phyloP scores from a whole-genome alignment of 2,888 invertebrate species.

The Coelopa pilipes region DNA sequence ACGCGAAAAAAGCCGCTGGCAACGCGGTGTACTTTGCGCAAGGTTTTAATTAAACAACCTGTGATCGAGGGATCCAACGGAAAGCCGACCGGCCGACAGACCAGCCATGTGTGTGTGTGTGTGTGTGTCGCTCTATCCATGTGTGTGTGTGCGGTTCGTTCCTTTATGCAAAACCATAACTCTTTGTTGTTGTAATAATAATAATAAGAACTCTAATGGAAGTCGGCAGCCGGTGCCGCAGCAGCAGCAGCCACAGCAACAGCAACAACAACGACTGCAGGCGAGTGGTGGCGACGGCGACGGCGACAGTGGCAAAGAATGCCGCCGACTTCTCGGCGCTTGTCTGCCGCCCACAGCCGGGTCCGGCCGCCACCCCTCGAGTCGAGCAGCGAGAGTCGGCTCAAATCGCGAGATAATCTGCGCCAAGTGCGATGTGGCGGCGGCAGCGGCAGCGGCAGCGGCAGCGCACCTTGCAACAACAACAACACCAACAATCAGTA shows the following conservation, averaged over 20 bases:
- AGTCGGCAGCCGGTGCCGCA: background rate
- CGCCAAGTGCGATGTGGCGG: background rate
- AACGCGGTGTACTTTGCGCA: constrained; percentile 35
- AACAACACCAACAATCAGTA: background rate
- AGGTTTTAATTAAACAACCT: constrained; percentile 43
- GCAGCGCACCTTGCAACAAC: background rate
- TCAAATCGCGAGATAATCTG: no score
- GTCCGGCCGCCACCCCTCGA: background rate
- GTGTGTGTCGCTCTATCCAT: no score
- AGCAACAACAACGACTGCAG: background rate
- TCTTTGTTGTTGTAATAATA: constrained; percentile 15
- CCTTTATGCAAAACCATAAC: constrained; percentile 21
- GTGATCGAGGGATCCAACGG: constrained; percentile 5
- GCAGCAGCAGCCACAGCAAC: background rate
- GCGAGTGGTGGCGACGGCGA: constrained; percentile 22
- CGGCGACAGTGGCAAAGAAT: constrained; percentile 34
- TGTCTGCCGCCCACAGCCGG: constrained; percentile 45
- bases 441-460: background rate
- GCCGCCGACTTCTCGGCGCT: constrained; percentile 48
- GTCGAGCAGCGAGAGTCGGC: background rate
- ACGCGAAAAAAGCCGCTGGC: background rate
- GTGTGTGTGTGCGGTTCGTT: no score
- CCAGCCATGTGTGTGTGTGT: background rate
- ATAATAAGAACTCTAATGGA: constrained; percentile 17
- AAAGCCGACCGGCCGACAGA: constrained; percentile 10